phyloP scores from a whole-genome alignment of 2,888 invertebrate species.

The Taenaris catops region DNA sequence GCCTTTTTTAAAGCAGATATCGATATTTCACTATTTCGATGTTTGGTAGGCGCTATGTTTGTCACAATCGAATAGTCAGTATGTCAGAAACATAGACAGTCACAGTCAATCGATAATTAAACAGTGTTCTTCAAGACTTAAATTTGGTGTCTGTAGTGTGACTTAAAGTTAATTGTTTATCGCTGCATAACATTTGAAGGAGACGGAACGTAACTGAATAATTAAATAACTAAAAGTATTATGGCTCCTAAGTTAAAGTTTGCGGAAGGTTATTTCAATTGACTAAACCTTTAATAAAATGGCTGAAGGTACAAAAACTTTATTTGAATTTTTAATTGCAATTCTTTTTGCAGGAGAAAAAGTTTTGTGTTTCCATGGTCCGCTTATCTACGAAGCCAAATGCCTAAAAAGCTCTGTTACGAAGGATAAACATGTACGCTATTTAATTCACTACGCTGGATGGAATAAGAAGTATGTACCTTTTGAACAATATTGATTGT shows the following conservation, averaged over 20 bases:
- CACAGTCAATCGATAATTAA: too few relatives aligned
- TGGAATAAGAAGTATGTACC: conserved; percentile 96
- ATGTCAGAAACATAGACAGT: too few relatives aligned
- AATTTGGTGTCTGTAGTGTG: too few relatives aligned
- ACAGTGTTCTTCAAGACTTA: too few relatives aligned
- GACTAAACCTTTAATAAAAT: conserved; percentile 4
- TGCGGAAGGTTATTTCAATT: conserved; percentile 77
- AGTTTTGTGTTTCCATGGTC: conserved; percentile 97
- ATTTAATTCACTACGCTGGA: conserved; percentile 97
- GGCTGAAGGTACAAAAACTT: background rate
- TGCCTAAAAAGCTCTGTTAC: conserved; percentile 90
- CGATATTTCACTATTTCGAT: too few relatives aligned
- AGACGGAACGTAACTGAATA: too few relatives aligned
- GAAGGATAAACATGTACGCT: conserved; percentile 93
- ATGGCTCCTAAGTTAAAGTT: conserved; percentile 87
- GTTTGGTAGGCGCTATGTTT: too few relatives aligned
- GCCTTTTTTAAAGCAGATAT: too few relatives aligned
- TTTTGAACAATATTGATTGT: background rate
- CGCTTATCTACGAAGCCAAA: conserved; percentile 97
- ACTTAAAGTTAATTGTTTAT: conserved; percentile 7
- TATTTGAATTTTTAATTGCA: background rate
- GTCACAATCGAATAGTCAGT: too few relatives aligned
- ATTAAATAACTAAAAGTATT: conserved; percentile 7
- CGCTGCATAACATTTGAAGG: too few relatives aligned
- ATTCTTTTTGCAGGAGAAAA: conserved; percentile 84